Percentiles rank a stretch among this genome's conserved stretches.
phyloP scores from a whole-genome alignment of 2,113 vertebrate species.

The Stegostoma tigrinum region DNA sequence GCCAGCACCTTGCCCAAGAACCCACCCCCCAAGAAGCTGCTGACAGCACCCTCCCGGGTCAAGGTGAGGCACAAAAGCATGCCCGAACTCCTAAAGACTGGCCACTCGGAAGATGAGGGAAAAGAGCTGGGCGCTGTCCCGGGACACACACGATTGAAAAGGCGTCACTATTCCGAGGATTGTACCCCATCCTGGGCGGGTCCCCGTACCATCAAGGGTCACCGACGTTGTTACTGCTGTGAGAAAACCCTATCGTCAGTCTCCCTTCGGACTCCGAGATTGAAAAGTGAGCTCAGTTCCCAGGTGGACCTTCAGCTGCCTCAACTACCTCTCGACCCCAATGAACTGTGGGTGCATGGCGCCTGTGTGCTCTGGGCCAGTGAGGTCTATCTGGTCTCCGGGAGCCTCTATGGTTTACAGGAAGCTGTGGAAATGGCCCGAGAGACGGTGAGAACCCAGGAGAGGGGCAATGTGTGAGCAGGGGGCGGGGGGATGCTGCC shows the following conservation, averaged over 20 bases:
- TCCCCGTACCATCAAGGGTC: slow-evolving; percentile 72
- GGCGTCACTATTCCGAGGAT: slow-evolving; percentile 88
- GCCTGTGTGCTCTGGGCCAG: slow-evolving; percentile 96
- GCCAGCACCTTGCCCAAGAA: slow-evolving; percentile 87
- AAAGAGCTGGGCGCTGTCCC: slow-evolving; percentile 81
- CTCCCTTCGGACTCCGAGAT: slow-evolving; percentile 58
- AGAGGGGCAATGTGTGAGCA: no score
- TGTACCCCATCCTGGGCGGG: slow-evolving; percentile 75
- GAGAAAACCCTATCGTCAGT: slow-evolving; percentile 56
- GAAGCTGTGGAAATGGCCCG: slow-evolving; percentile 94
- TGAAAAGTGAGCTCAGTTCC: slow-evolving; percentile 73
- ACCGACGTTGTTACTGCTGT: slow-evolving; percentile 67
- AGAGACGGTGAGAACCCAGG: slow-evolving; percentile 79
- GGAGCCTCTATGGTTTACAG: slow-evolving; percentile 90
- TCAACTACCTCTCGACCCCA: slow-evolving; percentile 95
- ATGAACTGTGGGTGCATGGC: slow-evolving; percentile 98
- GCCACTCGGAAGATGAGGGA: slow-evolving; percentile 42
- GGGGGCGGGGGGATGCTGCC: neutral
- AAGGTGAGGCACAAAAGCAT: slow-evolving; percentile 72
- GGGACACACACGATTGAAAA: slow-evolving; percentile 87
- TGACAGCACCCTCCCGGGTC: slow-evolving; percentile 61
- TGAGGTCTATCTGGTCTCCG: slow-evolving; percentile 94
- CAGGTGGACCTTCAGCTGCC: slow-evolving; percentile 89
- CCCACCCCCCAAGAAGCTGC: slow-evolving; percentile 71
- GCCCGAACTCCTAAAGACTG: slow-evolving; percentile 23